Conservation (phyloP, 2,888 invertebrate genomes). For the Tricholauxania praeusta region DNA sequence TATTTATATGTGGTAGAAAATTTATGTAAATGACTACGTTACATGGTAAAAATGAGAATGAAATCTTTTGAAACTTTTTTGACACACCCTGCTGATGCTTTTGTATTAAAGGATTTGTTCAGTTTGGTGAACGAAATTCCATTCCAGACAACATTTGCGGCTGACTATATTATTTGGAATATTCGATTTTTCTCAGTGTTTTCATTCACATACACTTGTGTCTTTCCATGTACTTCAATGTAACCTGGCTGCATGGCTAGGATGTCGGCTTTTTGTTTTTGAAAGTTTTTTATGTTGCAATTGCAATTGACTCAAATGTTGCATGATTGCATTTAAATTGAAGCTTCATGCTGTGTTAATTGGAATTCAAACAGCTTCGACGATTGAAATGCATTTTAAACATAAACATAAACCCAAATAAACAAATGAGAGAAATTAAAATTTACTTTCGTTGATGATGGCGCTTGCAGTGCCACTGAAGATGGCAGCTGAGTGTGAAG, state of each 20-base stretch:
- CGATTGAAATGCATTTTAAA: constrained; percentile 10
- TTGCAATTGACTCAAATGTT: constrained; percentile 37
- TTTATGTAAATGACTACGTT: background rate
- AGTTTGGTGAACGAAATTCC: too few relatives aligned
- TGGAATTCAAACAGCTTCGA: constrained; percentile 37
- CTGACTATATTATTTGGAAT: too few relatives aligned
- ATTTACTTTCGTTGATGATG: background rate
- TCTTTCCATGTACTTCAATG: too few relatives aligned
- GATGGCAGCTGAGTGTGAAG: too few relatives aligned
- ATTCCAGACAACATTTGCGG: too few relatives aligned
- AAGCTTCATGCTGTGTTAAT: constrained; percentile 41
- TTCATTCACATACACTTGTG: too few relatives aligned
- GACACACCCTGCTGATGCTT: too few relatives aligned
- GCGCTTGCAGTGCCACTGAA: background rate
- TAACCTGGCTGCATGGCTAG: too few relatives aligned
- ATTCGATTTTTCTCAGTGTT: too few relatives aligned
- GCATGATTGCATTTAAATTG: constrained; percentile 40
- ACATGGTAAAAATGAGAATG: too few relatives aligned
- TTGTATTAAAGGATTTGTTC: too few relatives aligned
- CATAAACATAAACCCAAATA: constrained; percentile 1
- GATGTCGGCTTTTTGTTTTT: constrained; percentile 10
- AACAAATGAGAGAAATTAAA: background rate
- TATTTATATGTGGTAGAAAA: background rate
- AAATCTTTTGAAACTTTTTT: too few relatives aligned
- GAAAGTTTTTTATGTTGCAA: constrained; percentile 12